Base-by-base conservation (phyloP, 2,113 vertebrate genomes). In the Eptesicus fuscus region DNA sequence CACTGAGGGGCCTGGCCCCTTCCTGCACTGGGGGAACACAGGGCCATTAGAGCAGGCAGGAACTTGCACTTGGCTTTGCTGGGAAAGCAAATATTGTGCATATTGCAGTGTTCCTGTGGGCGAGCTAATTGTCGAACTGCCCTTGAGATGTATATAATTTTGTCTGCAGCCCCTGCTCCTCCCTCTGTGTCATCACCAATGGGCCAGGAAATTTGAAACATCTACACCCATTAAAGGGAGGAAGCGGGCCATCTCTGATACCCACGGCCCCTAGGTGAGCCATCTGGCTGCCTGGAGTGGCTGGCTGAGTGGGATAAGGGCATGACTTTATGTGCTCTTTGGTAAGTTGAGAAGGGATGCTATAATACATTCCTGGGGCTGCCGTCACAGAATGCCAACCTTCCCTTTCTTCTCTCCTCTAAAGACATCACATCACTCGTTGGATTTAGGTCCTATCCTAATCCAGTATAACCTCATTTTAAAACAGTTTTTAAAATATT, bases 41-140 rank as follows among this genome's bases (percentile, higher is more conserved):
- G 51, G 90, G 83, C 89, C 92, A 79, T 59, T 47, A 80, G 80
- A 49, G 65, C 71, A 89, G 92, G 90, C 63, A 67, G 92, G 65
- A 67, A 47, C 59, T 14, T 65, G 30, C 35, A 40, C 17, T 42
- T 47, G 92, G 63, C 89, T 71, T 84, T 95, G 93, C 74, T 87
- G 79, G 82, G 78, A 93, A 94, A 85, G 82, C 91, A 94, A 88
- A 76, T 65, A 79, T 11, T 0, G 14, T 74, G 30, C 42, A 69
- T n/a, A 12, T 12, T 76, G 63, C 87, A n/a, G 32, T 42, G 59
- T 30, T 95, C 83, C 83, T 83, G 91, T 47, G 86, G 82, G 87
- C 1, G 1, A 79, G 74, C 70, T 93, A 44, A 88, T 59, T 67
- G 83, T 76, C 44, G 35, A 42, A 70, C 70, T 76, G 63, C 42